These are phyloP conservation scores for Dryobotodes eremita DNA, from an alignment of 2,888 invertebrate species.

Conservation along the genomic window DNA sequence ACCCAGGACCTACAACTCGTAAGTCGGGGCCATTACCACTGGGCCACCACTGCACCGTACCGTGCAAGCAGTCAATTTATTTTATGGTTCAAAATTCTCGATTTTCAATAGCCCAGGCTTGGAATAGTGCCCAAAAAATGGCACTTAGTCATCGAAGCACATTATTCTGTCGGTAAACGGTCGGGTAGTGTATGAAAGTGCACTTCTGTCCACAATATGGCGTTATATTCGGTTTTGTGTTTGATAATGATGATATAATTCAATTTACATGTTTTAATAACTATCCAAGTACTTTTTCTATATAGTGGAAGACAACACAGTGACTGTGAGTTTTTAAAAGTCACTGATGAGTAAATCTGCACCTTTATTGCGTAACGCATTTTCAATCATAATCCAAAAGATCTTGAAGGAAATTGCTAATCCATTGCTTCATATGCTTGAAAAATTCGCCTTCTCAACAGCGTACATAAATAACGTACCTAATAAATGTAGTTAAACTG, in stretches of 20 bases:
- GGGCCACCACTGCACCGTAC: too few species aligned
- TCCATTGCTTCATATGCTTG: not conserved
- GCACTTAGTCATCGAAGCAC: not conserved
- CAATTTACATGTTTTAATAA: not conserved
- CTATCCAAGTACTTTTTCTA: not conserved
- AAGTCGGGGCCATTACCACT: too few species aligned
- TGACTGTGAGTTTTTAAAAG: not conserved
- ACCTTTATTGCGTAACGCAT: too few species aligned
- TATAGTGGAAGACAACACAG: not conserved
- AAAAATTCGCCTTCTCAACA: not conserved
- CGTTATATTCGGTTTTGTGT: not conserved
- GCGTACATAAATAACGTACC: not conserved
- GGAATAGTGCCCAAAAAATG: constrained; percentile 36
- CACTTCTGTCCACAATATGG: constrained; percentile 14
- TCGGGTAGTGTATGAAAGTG: constrained; percentile 36
- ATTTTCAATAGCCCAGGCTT: constrained; percentile 5
- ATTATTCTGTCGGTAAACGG: constrained; percentile 20
- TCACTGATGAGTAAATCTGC: not conserved
- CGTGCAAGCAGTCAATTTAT: not conserved
- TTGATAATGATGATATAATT: not conserved
- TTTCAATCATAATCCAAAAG: too few species aligned
- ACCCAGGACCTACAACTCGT: too few species aligned
- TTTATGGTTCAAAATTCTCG: not conserved
- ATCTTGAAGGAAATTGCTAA: not conserved
- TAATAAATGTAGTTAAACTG: not conserved